phyloP scores from a whole-genome alignment of 2,888 invertebrate species.

The Agriopis leucophaearia region DNA sequence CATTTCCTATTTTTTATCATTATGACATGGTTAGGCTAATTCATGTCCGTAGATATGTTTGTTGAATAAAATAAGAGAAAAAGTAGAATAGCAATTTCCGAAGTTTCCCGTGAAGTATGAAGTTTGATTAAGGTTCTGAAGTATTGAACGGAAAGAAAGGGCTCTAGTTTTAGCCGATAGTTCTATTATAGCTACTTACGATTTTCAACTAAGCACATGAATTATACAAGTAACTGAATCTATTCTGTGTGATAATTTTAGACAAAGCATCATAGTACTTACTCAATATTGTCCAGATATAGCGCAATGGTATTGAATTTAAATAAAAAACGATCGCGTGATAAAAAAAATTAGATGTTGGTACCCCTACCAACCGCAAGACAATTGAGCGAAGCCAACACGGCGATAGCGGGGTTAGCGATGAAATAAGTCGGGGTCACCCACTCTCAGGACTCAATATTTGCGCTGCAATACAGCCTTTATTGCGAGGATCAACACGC shows the following conservation, averaged over 20 bases:
- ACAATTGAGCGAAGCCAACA: slow-evolving; percentile 74
- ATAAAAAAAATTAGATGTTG: slow-evolving; percentile 28
- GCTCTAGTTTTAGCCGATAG: too few relatives aligned
- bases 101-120: too few relatives aligned
- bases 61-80: too few relatives aligned
- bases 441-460: slow-evolving; percentile 74
- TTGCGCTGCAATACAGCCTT: slow-evolving; percentile 79
- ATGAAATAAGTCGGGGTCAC: slow-evolving; percentile 78
- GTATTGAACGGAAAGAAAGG: too few relatives aligned
- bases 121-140: too few relatives aligned
- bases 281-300: not conserved
- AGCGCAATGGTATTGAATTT: not conserved
- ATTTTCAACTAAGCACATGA: too few relatives aligned
- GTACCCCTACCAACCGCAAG: too few relatives aligned
- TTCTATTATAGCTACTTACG: too few relatives aligned
- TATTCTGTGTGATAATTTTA: not conserved
- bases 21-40: too few relatives aligned
- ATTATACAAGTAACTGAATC: not conserved
- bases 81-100: too few relatives aligned
- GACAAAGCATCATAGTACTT: not conserved
- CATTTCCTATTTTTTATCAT: too few relatives aligned
- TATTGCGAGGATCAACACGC: slow-evolving; percentile 77
- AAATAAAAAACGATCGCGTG: not conserved
- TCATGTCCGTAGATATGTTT: too few relatives aligned
- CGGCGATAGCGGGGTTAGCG: slow-evolving; percentile 71